Base-by-base conservation (phyloP, 2,113 vertebrate genomes). In the Salvelinus namaycush region DNA sequence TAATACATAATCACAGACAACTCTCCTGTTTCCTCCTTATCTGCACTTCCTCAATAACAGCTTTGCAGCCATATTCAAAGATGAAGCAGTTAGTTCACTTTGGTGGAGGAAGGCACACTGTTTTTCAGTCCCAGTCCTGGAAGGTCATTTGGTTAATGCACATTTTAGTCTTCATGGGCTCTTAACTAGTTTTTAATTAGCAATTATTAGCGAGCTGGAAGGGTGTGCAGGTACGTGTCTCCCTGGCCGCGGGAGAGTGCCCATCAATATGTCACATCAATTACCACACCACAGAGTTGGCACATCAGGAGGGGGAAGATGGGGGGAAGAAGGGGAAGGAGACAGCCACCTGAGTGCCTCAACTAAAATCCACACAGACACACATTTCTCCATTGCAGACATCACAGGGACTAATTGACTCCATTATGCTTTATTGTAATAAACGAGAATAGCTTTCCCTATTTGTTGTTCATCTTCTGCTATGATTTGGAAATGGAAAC, bases 131-230 rank as follows among this genome's bases (percentile, higher is more conserved):
- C 84, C 75, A 74, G 13, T 86, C 92, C 86, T 2, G 27, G 86
- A 94, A 93, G 96, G 95, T 95, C 93, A 81, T 92, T 93, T 78
- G 90, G 94, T 96, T 96, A 97, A 96, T 95, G 93, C 93, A 91
- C 83, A 81, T 95, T 96, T 94, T 93, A 91, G 93, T 94, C 95
- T 94, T 94, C 95, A 92, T 93, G 92, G 95, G 92, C 93, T 94
- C 92, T 93, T 95, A 96, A 97, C 94, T 93, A 86, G 93, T 93
- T 97, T 96, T 96, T 97, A 97, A 97, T 97, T 94, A 96, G 94
- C 80, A 89, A 92, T 96, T 95, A 97, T 95, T 90, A 94, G 93
- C 67, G 87, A 93, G 94, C 81, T 80, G 93, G 92, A 94, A 93
- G 83, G 81, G 89, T 70, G 89, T 62, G 66, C 66, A 76, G 91